Conservation (phyloP, 1,140 invertebrate genomes). For the Dendroctonus ponderosae region DNA sequence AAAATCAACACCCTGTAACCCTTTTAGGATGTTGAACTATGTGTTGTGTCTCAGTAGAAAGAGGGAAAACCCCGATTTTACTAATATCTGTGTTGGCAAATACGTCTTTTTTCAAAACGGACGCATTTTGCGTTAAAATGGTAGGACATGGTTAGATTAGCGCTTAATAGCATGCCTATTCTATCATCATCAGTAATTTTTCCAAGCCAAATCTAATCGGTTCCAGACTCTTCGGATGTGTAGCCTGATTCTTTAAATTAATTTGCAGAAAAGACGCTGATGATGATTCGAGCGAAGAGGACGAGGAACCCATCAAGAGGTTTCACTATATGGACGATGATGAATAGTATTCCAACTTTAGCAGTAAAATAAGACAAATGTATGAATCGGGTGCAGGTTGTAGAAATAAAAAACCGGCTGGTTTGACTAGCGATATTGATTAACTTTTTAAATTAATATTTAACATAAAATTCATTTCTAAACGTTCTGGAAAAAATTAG, state of each 20-base stretch:
- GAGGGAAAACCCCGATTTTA: slow-evolving; percentile 1
- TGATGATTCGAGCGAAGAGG: slow-evolving; percentile 29
- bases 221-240: too few species aligned
- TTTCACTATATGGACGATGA: slow-evolving; percentile 21
- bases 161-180: neutral
- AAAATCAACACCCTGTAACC: neutral
- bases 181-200: too few species aligned
- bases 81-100: slow-evolving; percentile 16
- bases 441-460: too few species aligned
- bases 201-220: too few species aligned
- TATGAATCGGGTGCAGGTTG: too few species aligned
- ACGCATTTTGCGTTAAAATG: neutral
- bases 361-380: too few species aligned
- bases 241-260: neutral
- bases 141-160: neutral
- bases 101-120: slow-evolving; percentile 3
- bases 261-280: slow-evolving; percentile 13
- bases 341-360: neutral
- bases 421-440: too few species aligned
- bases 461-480: too few species aligned
- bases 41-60: slow-evolving; percentile 13
- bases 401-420: too few species aligned
- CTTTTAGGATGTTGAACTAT: slow-evolving; percentile 27
- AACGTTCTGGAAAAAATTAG: too few species aligned
- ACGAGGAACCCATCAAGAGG: slow-evolving; percentile 22